These are phyloP conservation scores for Rhynchonema sp. DNA, from an alignment of 2,888 invertebrate species.

Conservation along the genomic window DNA sequence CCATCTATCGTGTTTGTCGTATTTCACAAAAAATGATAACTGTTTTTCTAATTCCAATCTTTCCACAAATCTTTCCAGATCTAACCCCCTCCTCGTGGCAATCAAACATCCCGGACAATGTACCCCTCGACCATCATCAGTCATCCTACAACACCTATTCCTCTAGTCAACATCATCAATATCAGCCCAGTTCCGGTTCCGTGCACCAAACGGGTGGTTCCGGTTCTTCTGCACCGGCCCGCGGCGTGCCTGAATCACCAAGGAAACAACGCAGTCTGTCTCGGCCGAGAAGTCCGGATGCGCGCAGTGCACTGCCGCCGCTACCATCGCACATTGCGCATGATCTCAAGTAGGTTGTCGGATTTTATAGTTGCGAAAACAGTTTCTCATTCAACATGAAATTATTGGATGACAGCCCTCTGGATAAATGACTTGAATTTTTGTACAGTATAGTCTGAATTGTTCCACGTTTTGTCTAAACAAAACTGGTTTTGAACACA, in stretches of 20 bases:
- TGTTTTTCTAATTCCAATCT: too few species aligned
- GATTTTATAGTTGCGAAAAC: too few species aligned
- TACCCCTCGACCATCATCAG: background rate
- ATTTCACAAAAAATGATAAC: too few species aligned
- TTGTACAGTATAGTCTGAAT: too few species aligned
- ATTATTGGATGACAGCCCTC: too few species aligned
- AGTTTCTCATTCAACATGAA: too few species aligned
- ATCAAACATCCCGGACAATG: background rate
- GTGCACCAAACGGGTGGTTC: background rate
- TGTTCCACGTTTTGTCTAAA: too few species aligned
- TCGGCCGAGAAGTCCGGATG: conserved; percentile 11
- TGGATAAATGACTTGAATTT: too few species aligned
- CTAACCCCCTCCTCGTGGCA: background rate
- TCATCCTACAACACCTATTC: too few species aligned
- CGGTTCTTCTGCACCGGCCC: background rate
- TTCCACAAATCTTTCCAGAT: background rate
- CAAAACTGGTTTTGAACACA: too few species aligned
- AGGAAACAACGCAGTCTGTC: conserved; percentile 12
- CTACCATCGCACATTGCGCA: conserved; percentile 33
- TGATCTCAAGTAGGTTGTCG: conserved; percentile 36
- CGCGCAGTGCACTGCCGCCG: conserved; percentile 17
- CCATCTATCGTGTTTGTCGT: too few species aligned
- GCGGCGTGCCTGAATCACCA: background rate
- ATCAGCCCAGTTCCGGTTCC: background rate
- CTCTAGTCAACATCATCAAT: background rate